phyloP scores from a whole-genome alignment of 2,113 vertebrate species.

The Rhodinocichla rosea region DNA sequence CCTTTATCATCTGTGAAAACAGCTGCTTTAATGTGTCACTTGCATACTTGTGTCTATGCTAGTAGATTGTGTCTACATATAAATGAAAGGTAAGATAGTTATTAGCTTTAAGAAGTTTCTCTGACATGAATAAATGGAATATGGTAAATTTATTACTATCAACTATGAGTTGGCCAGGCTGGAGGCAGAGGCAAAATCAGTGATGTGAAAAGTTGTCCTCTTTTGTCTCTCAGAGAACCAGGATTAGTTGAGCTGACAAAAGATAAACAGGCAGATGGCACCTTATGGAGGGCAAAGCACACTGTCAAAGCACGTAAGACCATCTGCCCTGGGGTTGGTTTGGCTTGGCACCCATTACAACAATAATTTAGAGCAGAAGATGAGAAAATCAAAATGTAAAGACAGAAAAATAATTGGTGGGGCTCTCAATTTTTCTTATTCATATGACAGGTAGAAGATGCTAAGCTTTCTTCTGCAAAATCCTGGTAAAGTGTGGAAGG shows the following conservation, averaged over 20 bases:
- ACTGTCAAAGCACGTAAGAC: not conserved
- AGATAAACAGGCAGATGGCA: slow-evolving; percentile 44
- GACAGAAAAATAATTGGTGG: not conserved
- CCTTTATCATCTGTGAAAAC: not conserved
- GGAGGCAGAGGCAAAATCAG: not conserved
- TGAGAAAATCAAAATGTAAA: not conserved
- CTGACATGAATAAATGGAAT: not conserved
- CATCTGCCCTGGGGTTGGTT: not conserved
- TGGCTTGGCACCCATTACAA: not conserved
- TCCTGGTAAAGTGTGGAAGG: not conserved
- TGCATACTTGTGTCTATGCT: not conserved
- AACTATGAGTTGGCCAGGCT: not conserved
- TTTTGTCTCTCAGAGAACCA: not conserved
- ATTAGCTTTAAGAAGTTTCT: not conserved
- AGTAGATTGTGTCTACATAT: not conserved
- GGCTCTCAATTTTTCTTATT: not conserved
- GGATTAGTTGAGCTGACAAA: slow-evolving; percentile 8
- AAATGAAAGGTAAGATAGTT: not conserved
- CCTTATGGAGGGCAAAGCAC: not conserved
- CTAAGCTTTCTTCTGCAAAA: not conserved
- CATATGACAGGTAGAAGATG: not conserved
- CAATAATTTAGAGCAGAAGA: not conserved
- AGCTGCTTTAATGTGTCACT: not conserved
- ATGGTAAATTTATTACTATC: not conserved
- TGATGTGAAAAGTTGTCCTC: not conserved